phyloP scores from a whole-genome alignment of 1,140 invertebrate genomes.

The Drosophila ercepeae region DNA sequence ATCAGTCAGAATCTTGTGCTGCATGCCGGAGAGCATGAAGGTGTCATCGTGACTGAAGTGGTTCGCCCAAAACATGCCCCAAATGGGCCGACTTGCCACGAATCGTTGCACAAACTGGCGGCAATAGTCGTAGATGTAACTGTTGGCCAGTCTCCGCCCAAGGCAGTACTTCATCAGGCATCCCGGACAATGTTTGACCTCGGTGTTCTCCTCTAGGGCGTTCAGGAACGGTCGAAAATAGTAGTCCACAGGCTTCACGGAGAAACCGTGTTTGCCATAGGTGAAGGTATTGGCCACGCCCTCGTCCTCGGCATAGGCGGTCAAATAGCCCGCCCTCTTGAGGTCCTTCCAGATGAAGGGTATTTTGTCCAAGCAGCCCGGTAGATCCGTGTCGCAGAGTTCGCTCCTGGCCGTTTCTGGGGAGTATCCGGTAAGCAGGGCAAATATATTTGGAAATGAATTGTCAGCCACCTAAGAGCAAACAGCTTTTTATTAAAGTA shows the following conservation, averaged over 20 bases:
- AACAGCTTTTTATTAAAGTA: no score
- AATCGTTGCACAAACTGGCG: conserved; percentile 85
- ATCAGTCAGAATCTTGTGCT: conserved; percentile 86
- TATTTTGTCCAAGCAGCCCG: conserved; percentile 86
- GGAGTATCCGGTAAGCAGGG: conserved; percentile 88
- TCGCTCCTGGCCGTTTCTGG: conserved; percentile 81
- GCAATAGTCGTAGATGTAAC: conserved; percentile 85
- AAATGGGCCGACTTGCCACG: conserved; percentile 84
- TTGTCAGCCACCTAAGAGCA: conserved; percentile 87
- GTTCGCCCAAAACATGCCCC: conserved; percentile 92
- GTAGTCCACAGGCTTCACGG: conserved; percentile 91
- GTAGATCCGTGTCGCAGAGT: conserved; percentile 85
- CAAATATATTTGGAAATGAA: conserved; percentile 92
- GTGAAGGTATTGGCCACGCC: conserved; percentile 91
- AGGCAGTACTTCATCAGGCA: conserved; percentile 83
- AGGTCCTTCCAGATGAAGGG: conserved; percentile 92
- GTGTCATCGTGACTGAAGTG: conserved; percentile 90
- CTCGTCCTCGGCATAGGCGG: conserved; percentile 91
- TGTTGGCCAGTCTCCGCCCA: conserved; percentile 85
- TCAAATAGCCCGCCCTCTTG: conserved; percentile 88
- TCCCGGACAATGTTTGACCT: conserved; percentile 85
- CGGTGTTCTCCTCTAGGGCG: conserved; percentile 84
- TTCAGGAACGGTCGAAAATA: conserved; percentile 90
- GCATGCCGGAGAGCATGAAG: conserved; percentile 88
- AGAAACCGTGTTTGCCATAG: conserved; percentile 91